These are phyloP conservation scores for Lasioglossum malachurum DNA, from an alignment of 2,888 invertebrate species.

Conservation along the genomic window DNA sequence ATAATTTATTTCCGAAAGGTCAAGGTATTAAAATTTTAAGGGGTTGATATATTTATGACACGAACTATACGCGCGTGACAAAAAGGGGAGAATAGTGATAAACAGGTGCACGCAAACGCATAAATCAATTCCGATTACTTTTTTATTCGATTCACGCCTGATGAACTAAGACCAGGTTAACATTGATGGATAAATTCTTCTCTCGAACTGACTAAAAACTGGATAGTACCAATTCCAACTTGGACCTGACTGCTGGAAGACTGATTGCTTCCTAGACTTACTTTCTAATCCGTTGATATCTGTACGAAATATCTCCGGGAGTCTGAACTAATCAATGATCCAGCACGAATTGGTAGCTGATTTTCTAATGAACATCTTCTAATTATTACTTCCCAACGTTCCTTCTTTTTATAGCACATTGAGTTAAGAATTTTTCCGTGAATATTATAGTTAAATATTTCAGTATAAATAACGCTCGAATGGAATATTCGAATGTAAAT, in stretches of 20 bases:
- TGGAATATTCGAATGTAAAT: background rate
- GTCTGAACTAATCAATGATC: background rate
- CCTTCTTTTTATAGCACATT: background rate
- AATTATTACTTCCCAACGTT: background rate
- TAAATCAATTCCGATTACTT: conserved; percentile 6
- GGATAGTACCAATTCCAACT: conserved; percentile 10
- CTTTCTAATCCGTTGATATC: conserved; percentile 14
- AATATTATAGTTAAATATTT: background rate
- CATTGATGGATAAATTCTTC: conserved; percentile 16
- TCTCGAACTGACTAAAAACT: background rate
- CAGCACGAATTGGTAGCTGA: conserved; percentile 5
- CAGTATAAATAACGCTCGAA: background rate
- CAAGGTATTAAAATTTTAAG: background rate
- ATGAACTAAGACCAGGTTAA: background rate
- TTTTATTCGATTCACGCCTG: too few relatives aligned
- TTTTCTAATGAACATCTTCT: background rate
- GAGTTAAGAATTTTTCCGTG: too few relatives aligned
- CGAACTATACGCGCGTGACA: background rate
- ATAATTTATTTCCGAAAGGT: background rate
- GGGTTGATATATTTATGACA: background rate
- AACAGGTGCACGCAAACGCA: background rate
- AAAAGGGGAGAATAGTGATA: background rate
- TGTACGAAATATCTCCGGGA: background rate
- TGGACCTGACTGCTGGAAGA: conserved; percentile 3
- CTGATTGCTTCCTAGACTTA: conserved; percentile 18